Base-by-base conservation (phyloP, 2,113 vertebrate genomes). In the Micronisus gabar region DNA sequence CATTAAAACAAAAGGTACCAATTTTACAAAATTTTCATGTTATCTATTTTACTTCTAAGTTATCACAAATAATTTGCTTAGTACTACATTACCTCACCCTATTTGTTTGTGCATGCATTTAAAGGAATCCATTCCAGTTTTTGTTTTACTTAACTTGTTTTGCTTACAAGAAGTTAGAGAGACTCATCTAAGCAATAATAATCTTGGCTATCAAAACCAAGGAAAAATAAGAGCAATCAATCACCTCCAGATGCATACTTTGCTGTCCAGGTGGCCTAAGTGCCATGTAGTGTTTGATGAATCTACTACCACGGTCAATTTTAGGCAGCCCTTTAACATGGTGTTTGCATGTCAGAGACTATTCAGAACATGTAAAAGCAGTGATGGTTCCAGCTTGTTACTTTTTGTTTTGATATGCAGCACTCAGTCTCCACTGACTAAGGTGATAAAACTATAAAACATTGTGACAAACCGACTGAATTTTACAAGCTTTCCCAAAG, bases 401-500 rank as follows among this genome's bases (percentile, higher is more conserved):
- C 30, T 88, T 74, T 74, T 32, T 53, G 38, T n/a, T 89, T 82
- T 71, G 86, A 68, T 68, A 76, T 70, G 53, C 84, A 75, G 81
- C 66, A 76, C 13, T 27, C 70, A 18, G 62, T 91, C 91, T 87
- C 86, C 63, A 63, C 81, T 89, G 91, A 94, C 88, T 85, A 76
- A 95, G 71, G 93, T 95, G 94, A 94, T 95, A 95, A 96, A 96
- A 89, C 70, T 15, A 58, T 72, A 95, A 95, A 97, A 91, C 84
- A 83, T 68, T 30, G 45, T 95, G 91, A 93, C 85, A 95, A 95
- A 93, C 73, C 93, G 95, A 95, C 93, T 91, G 91, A 82, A 94
- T 95, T 95, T 95, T 97, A 97, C 93, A 95, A 94, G 91, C 81
- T 68, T 96, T 89, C 95, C 68, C 83, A 87, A 95, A 96, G 89